Base-by-base conservation (phyloP, 2,113 vertebrate species). In the Equus quagga region DNA sequence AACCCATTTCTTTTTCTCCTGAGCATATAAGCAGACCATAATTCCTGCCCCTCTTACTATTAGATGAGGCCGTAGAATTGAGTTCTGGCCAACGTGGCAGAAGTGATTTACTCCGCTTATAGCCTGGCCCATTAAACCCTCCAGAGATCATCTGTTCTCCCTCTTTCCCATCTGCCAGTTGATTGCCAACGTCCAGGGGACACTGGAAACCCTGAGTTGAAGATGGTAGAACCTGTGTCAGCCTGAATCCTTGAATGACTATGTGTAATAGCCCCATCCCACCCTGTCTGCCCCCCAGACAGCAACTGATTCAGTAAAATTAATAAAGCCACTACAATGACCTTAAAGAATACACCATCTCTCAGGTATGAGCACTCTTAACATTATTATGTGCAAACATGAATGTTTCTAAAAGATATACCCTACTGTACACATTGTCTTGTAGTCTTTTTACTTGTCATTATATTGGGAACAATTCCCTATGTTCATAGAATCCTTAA, bases 351-450 rank as follows among this genome's bases (percentile, higher is more conserved):
- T 44, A 85, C 1, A n/a, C 9, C 8, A 67, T 23, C 51, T 49
- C 67, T 96, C 76, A 93, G 58, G 51, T 28, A 64, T 80, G 91
- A 96, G 58, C 36, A 26, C 28, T 82, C 54, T 46, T 21, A 84
- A 81, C 31, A 81, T 79, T 67, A 70, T 92, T 70, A 84, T 36
- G n/a, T 89, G 4, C 4, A 81, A 80, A 88, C 33, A 83, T 26
- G 28, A 13, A 86, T 33, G 73, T 51, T 65, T 93, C 54, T 31
- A 78, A 78, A 89, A 87, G 36, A 11, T 36, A 62, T n/a, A 26
- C 23, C 14, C 26, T 80, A 72, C 67, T 70, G 15, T 21, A 33
- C 13, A 80, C 3, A 23, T 7, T 84, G 6, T 72, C 18, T 6
- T 64, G 2, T 10, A 56, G 41, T 18, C 44, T 79, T 94, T 87